Evolutionary conservation across 2,113 vertebrate species (phyloP).

Genomic region (Hyperopisus bebe): DNA sequence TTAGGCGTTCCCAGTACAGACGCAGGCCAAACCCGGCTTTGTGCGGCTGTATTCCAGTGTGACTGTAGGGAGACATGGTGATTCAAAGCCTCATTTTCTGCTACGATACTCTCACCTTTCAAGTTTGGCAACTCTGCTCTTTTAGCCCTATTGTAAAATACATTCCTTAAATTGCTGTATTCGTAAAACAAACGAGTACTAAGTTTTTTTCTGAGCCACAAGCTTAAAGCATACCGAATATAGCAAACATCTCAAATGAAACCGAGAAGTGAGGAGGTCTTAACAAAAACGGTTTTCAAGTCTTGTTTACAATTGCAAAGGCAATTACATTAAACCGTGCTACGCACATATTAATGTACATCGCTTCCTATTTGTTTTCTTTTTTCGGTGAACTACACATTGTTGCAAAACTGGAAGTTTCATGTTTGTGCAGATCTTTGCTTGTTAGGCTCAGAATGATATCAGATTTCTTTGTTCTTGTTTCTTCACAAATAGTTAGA

Average conservation of each 20-base stretch:
- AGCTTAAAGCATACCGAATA: background rate
- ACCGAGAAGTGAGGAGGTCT: background rate
- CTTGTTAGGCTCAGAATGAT: background rate
- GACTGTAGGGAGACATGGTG: background rate
- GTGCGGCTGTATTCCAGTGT: background rate
- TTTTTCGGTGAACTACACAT: background rate
- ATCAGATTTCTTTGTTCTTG: background rate
- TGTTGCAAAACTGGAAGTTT: background rate
- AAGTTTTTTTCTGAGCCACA: background rate
- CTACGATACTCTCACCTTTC: background rate
- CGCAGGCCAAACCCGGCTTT: background rate
- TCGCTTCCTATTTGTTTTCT: background rate
- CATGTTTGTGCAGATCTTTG: background rate
- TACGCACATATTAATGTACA: background rate
- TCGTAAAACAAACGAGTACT: background rate
- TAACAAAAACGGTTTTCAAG: background rate
- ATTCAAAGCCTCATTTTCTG: background rate
- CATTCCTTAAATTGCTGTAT: background rate
- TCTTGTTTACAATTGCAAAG: background rate
- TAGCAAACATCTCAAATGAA: background rate
- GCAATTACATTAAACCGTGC: background rate
- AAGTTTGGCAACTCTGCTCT: background rate
- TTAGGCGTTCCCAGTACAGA: slow-evolving; percentile 12
- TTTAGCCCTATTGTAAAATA: background rate
- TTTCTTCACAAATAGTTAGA: background rate